Evolutionary conservation across 2,888 invertebrate genomes (phyloP).

Genomic region (Phalera bucephala): DNA sequence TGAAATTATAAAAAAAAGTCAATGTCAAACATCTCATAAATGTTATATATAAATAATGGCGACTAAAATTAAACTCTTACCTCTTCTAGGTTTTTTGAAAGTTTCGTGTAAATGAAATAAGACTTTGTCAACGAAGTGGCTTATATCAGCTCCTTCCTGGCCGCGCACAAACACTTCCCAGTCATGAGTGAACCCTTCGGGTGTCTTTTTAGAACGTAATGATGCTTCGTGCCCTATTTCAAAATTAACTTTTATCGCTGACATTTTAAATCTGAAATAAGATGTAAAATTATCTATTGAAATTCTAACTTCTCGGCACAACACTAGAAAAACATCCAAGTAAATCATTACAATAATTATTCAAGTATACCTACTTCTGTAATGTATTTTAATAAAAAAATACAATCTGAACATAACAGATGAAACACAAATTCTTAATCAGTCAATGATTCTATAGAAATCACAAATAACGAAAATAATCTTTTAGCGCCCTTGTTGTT

Average conservation of each 20-base stretch:
- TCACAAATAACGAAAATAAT: constrained; percentile 60
- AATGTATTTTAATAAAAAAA: constrained; percentile 24
- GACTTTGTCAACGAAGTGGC: constrained; percentile 95
- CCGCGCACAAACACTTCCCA: constrained; percentile 98
- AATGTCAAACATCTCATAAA: constrained; percentile 11
- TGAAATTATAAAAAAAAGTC: constrained; percentile 7
- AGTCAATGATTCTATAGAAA: constrained; percentile 43
- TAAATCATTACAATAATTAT: constrained; percentile 12
- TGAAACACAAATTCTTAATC: constrained; percentile 32
- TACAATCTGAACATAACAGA: constrained; percentile 35
- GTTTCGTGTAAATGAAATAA: constrained; percentile 96
- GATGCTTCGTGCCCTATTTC: constrained; percentile 97
- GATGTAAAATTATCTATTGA: constrained; percentile 18
- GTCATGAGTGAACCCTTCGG: constrained; percentile 97
- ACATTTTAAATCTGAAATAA: constrained; percentile 57
- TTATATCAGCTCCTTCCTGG: constrained; percentile 92
- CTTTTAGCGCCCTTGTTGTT: constrained; percentile 83
- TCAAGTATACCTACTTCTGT: constrained; percentile 37
- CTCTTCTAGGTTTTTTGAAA: constrained; percentile 95
- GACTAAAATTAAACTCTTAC: constrained; percentile 81
- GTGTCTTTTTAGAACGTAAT: constrained; percentile 90
- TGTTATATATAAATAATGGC: constrained; percentile 14
- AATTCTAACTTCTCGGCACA: constrained; percentile 26
- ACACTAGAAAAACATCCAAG: constrained; percentile 28
- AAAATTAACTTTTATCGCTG: constrained; percentile 86